Conservation (phyloP, 35 echinoderm and acorn worm species). For the Lytechinus variegatus region DNA sequence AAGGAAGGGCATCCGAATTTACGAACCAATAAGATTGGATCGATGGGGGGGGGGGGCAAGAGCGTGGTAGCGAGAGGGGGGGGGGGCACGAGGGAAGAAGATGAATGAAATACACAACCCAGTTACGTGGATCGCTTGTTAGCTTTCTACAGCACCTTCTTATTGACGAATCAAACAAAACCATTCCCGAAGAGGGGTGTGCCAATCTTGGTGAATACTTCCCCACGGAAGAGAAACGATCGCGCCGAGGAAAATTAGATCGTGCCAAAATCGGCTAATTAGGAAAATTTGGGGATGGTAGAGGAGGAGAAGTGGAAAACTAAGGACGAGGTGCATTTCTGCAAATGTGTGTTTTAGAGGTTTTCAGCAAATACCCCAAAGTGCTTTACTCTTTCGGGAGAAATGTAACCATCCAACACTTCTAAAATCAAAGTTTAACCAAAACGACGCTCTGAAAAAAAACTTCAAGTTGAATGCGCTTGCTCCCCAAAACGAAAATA, state of each 20-base stretch:
- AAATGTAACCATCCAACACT: background rate
- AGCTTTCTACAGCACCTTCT: background rate
- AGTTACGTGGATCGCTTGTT: background rate
- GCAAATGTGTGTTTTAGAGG: constrained; percentile 11
- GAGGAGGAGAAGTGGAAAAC: background rate
- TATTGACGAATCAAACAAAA: background rate
- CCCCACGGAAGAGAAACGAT: background rate
- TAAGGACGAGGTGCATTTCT: background rate
- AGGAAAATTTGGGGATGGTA: background rate
- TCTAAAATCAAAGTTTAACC: background rate
- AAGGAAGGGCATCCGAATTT: too few relatives aligned
- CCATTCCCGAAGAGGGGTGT: background rate
- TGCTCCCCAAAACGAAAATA: too few relatives aligned
- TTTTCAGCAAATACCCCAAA: background rate
- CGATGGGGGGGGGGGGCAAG: too few relatives aligned
- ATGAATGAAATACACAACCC: background rate
- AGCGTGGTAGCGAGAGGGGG: too few relatives aligned
- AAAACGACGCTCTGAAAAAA: background rate
- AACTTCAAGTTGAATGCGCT: too few relatives aligned
- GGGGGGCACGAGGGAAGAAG: background rate
- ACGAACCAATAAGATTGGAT: too few relatives aligned
- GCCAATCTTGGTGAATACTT: background rate
- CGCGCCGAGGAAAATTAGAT: background rate
- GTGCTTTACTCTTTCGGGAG: constrained; percentile 1
- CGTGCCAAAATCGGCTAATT: constrained; percentile 10